These are phyloP conservation scores for Metopolophium dirhodum DNA, from an alignment of 1,140 invertebrate species.

Conservation along the genomic window DNA sequence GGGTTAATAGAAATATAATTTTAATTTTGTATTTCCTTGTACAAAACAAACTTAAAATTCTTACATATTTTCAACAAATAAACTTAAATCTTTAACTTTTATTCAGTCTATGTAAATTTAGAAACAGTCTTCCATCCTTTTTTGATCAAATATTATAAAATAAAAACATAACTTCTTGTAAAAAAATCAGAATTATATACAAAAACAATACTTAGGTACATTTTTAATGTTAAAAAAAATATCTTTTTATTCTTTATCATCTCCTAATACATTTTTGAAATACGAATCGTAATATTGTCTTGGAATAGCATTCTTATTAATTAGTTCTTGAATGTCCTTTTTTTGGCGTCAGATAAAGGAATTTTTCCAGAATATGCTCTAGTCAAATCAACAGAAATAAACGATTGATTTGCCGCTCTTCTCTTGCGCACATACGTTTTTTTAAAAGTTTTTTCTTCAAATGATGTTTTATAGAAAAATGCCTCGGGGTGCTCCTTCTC, in stretches of 20 bases:
- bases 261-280: constrained; percentile 38
- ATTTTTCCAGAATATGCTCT: constrained; percentile 44
- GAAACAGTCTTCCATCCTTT: neutral
- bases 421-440: constrained; percentile 16
- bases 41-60: neutral
- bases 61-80: neutral
- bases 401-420: constrained; percentile 21
- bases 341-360: constrained; percentile 24
- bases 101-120: neutral
- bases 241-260: constrained; percentile 27
- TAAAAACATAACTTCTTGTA: neutral
- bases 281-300: constrained; percentile 14
- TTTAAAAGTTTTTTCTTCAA: constrained; percentile 39
- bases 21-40: neutral
- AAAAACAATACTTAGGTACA: neutral
- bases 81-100: neutral
- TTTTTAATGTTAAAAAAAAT: constrained; percentile 33
- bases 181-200: neutral
- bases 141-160: constrained; percentile 5
- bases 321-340: constrained; percentile 39
- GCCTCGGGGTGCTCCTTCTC: neutral
- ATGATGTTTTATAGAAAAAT: constrained; percentile 23
- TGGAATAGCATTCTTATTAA: constrained; percentile 41
- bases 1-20: constrained; percentile 1
- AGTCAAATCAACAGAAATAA: constrained; percentile 28